phyloP scores from a whole-genome alignment of 2,888 invertebrate species.

The Monopis laevigella region DNA sequence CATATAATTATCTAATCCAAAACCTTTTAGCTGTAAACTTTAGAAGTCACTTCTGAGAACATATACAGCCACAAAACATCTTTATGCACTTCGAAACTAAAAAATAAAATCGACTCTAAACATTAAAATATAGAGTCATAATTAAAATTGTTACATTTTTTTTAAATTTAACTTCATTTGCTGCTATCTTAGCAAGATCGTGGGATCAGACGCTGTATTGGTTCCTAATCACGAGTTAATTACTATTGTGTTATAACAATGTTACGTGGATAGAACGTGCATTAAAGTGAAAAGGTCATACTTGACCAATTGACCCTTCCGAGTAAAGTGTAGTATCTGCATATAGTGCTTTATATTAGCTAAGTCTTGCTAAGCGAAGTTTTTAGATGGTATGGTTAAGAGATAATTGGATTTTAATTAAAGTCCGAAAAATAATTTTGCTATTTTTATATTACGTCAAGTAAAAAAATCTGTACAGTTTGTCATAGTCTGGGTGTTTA shows the following conservation, averaged over 20 bases:
- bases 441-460: too few relatives aligned
- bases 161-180: background rate
- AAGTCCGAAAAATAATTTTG: too few relatives aligned
- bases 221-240: constrained; percentile 13
- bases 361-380: too few relatives aligned
- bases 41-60: constrained; percentile 56
- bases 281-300: constrained; percentile 7
- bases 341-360: too few relatives aligned
- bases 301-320: too few relatives aligned
- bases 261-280: constrained; percentile 1
- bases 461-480: too few relatives aligned
- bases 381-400: too few relatives aligned
- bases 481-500: too few relatives aligned
- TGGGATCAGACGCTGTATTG: constrained; percentile 17
- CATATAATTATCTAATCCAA: constrained; percentile 63
- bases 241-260: constrained; percentile 3
- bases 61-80: constrained; percentile 24
- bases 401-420: too few relatives aligned
- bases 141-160: too few relatives aligned
- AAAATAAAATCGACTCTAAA: constrained; percentile 7
- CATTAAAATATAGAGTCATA: too few relatives aligned
- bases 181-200: constrained; percentile 15
- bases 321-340: too few relatives aligned
- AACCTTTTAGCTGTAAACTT: constrained; percentile 57
- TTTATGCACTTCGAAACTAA: background rate